Evolutionary conservation across 2,888 invertebrate species (phyloP).

Genomic region (Chrysodeixis includens): DNA sequence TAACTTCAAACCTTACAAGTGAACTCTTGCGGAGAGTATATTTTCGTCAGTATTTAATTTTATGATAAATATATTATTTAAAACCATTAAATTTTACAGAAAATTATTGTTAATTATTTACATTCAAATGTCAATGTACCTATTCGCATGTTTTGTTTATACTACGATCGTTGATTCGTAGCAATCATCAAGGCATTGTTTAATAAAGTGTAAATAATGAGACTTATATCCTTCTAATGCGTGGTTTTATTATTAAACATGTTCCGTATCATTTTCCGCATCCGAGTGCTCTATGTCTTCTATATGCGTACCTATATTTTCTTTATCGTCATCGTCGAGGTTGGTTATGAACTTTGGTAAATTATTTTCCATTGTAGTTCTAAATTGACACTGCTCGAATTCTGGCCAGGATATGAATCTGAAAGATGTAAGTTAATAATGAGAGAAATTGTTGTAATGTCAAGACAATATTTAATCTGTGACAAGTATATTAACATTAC

Average conservation of each 20-base stretch:
- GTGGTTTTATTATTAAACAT: slow-evolving; percentile 63
- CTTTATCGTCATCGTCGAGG: slow-evolving; percentile 76
- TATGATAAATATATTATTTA: slow-evolving; percentile 48
- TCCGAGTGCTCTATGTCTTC: slow-evolving; percentile 78
- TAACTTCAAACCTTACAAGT: slow-evolving; percentile 22
- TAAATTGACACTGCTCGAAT: slow-evolving; percentile 91
- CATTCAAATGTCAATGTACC: slow-evolving; percentile 31
- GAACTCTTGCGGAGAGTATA: slow-evolving; percentile 36
- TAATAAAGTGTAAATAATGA: slow-evolving; percentile 69
- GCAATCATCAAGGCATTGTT: slow-evolving; percentile 51
- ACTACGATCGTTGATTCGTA: slow-evolving; percentile 40
- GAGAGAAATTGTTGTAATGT: too few relatives aligned
- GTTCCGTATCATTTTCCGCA: slow-evolving; percentile 61
- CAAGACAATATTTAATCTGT: too few relatives aligned
- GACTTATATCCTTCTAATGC: slow-evolving; percentile 70
- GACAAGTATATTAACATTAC: too few relatives aligned
- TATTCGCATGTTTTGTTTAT: slow-evolving; percentile 28
- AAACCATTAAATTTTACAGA: slow-evolving; percentile 26
- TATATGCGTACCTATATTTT: slow-evolving; percentile 69
- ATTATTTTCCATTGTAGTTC: slow-evolving; percentile 90
- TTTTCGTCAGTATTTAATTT: slow-evolving; percentile 58
- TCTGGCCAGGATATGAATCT: slow-evolving; percentile 91
- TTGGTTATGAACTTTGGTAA: slow-evolving; percentile 82
- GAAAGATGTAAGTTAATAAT: slow-evolving; percentile 48
- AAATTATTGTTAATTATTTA: slow-evolving; percentile 38